phyloP scores from a whole-genome alignment of 1,140 invertebrate species.

The Coboldia fuscipes region DNA sequence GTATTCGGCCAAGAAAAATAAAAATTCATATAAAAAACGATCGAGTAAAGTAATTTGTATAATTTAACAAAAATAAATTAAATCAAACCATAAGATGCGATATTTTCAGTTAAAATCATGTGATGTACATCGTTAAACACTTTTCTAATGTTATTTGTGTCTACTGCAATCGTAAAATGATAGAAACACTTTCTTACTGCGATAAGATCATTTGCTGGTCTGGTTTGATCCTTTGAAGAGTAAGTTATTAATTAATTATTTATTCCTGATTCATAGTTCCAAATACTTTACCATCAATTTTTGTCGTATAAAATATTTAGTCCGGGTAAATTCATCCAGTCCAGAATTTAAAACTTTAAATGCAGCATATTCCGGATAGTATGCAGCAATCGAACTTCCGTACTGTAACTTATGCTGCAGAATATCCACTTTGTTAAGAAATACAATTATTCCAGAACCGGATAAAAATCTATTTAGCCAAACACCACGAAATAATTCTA shows the following conservation, averaged over 20 bases:
- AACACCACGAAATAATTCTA: constrained; percentile 49
- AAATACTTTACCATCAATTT: constrained; percentile 32
- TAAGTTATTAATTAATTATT: neutral
- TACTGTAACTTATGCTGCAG: constrained; percentile 43
- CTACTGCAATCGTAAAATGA: constrained; percentile 50
- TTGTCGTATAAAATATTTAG: constrained; percentile 41
- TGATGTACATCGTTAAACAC: constrained; percentile 50
- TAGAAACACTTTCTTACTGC: constrained; percentile 32
- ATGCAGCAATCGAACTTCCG: constrained; percentile 34
- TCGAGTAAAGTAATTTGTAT: neutral
- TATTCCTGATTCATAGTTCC: neutral
- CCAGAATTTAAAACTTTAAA: constrained; percentile 24
- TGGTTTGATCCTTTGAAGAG: constrained; percentile 12
- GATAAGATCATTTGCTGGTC: constrained; percentile 15
- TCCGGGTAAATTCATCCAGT: constrained; percentile 36
- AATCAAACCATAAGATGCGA: constrained; percentile 23
- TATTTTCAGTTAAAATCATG: constrained; percentile 38
- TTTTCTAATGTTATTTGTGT: constrained; percentile 43
- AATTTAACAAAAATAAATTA: constrained; percentile 4
- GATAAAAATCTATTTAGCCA: constrained; percentile 56
- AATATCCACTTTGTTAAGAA: constrained; percentile 66
- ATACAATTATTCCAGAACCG: constrained; percentile 52
- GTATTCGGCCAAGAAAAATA: no score
- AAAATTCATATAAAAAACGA: neutral
- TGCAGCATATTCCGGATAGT: constrained; percentile 39